phyloP scores from a whole-genome alignment of 2,888 invertebrate species.

The Epinotia nisella region DNA sequence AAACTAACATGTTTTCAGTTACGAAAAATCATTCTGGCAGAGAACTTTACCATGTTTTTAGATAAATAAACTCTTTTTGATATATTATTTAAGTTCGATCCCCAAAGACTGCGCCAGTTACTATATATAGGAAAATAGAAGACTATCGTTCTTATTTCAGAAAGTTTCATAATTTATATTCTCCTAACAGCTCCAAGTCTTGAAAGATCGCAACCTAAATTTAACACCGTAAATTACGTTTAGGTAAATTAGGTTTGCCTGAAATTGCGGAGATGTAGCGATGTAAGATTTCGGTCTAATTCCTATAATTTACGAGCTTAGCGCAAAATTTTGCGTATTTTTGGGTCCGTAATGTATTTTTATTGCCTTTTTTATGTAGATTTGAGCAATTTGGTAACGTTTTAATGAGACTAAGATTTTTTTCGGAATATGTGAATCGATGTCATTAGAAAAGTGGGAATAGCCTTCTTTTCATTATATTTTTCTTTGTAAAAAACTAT shows the following conservation, averaged over 20 bases:
- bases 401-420: background rate
- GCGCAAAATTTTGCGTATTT: slow-evolving; percentile 1
- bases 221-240: slow-evolving; percentile 32
- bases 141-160: background rate
- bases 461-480: background rate
- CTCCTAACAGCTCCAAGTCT: slow-evolving; percentile 13
- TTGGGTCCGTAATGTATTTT: slow-evolving; percentile 15
- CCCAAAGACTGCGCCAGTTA: background rate
- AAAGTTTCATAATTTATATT: slow-evolving; percentile 19
- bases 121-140: background rate
- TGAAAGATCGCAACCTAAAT: slow-evolving; percentile 24
- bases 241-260: slow-evolving; percentile 35
- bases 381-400: slow-evolving; percentile 10
- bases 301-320: slow-evolving; percentile 30
- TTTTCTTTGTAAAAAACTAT: no score
- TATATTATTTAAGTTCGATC: background rate
- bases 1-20: no score
- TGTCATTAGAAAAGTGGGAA: background rate
- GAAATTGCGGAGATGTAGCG: slow-evolving; percentile 22
- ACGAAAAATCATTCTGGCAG: no score
- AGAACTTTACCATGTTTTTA: background rate
- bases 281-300: slow-evolving; percentile 36
- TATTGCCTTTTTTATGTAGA: background rate
- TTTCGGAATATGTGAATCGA: no score
- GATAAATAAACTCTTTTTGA: background rate